Base-by-base conservation (phyloP, 2,113 vertebrate genomes). In the Thunnus maccoyii region DNA sequence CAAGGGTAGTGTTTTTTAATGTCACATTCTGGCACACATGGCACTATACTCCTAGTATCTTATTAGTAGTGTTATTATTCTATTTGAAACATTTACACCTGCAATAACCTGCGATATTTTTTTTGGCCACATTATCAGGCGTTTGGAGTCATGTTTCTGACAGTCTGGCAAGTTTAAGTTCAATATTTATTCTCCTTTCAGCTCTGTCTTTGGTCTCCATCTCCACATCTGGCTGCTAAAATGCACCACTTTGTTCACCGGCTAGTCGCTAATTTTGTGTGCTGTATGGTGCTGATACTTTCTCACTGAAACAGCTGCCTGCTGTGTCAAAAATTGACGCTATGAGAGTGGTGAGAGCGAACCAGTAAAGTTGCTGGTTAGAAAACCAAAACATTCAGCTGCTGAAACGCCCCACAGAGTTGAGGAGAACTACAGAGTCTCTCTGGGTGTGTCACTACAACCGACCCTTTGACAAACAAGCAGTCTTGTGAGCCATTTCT, bases 61-160 rank as follows among this genome's bases (percentile, higher is more conserved):
- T 30, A 22, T 1, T 22, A 22, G 22, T 20, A n/a, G 46, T 77
- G 67, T 54, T 74, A 11, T 46, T n/a, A 16, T 77, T 76, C 27
- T 11, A 55, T 48, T 41, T 62, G n/a, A 50, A 66, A 32, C 50
- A 46, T 55, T 55, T 41, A 22, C 13, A 27, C 22, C 18, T 14
- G 22, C 48, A 67, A 67, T 60, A 57, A 58, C 16, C 36, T 9
- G 7, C 11, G 6, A 58, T 46, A 16, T 22, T 16, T 69, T 61
- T 60, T 51, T 52, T 8, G 36, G 36, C 36, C 36, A 9, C 8
- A 8, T 41, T 41, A 41, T 8, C 9, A 9, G 1, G 36, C 9
- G 7, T 41, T 41, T 41, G 36, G 9, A 41, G 36, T 9, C 6
- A 30, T 41, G 36, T 9, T 9, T 56, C 25, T 56, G 54, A 5